Evolutionary conservation across 2,888 invertebrate species (phyloP).

Genomic region (Tachina grossa): DNA sequence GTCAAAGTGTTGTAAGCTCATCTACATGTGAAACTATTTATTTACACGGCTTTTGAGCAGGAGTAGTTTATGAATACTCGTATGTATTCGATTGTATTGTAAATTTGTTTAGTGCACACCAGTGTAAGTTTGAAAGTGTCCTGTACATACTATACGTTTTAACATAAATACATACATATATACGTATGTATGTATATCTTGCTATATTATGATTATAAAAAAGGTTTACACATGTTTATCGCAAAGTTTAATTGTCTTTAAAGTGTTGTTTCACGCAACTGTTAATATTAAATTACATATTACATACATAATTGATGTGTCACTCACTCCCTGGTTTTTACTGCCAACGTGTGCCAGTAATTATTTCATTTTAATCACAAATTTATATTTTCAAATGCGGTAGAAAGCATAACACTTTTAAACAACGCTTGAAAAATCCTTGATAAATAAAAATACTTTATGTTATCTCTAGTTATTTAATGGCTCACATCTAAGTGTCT

Average conservation of each 20-base stretch:
- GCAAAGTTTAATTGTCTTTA: not conserved
- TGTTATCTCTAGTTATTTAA: constrained; percentile 37
- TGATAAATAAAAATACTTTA: constrained; percentile 52
- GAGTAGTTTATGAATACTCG: constrained; percentile 31
- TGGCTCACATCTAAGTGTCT: constrained; percentile 41
- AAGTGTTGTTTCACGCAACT: not conserved
- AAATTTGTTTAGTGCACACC: not conserved
- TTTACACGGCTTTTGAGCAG: constrained; percentile 5
- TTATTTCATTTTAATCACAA: constrained; percentile 46
- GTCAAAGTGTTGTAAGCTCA: constrained; percentile 7
- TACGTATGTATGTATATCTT: no score
- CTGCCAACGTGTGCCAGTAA: constrained; percentile 1
- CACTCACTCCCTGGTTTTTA: not conserved
- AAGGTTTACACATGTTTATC: no score
- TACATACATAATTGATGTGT: no score
- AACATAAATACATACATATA: no score
- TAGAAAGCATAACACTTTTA: not conserved
- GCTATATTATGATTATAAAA: no score
- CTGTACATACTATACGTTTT: no score
- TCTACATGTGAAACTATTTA: constrained; percentile 18
- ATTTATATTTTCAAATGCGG: constrained; percentile 3
- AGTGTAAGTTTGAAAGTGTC: not conserved
- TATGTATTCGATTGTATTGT: constrained; percentile 28
- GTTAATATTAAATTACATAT: constrained; percentile 10
- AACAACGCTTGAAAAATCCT: constrained; percentile 8